Evolutionary conservation across 2,888 invertebrate species (phyloP), one percentile per base, ranked within the genome.

Genomic region (Glaucopsyche alexis): DNA sequence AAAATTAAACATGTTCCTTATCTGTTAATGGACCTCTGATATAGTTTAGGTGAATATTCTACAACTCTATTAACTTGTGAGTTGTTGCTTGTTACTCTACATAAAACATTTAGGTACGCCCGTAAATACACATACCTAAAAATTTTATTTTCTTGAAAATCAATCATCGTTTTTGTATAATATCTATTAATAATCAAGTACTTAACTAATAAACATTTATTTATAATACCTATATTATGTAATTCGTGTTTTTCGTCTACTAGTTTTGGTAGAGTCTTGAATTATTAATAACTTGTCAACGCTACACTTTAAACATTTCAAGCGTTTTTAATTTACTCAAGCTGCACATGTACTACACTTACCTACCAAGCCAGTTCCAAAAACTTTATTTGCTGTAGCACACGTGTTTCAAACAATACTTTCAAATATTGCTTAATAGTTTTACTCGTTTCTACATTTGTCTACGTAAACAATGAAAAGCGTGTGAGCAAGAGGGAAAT

Each of bases 391-490:
- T 19, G 47, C 45, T 45, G 16, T 29, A 42, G 29, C 49, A 69
- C 69, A 69, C 69, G 49, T 49, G 69, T 19, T 69, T 9, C 7
- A 69, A 69, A 69, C 69, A 69, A 49, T 69, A 69, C 69, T 69
- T 47, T 49, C 47, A 42, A 69, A 47, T 47, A 47, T 69, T 45
- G 69, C 49, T 45, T 49, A 69, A 69, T 29, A 69, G 69, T 49
- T 19, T 19, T 49, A 49, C 16, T 19, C 69, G 49, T 69, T 47
- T 47, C 19, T 47, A 69, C 49, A 29, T 69, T 49, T 49, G 69
- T 69, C 69, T 47, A 29, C 14, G 86, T 89, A 92, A 90, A 91
- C 91, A 91, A 91, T 88, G 87, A 82, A 79, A 78, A 76, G 77
- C 82, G 81, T 83, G 81, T 78, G 78, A 78, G 38, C 73, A 83